Evolutionary conservation across 2,888 invertebrate genomes (phyloP).

Genomic region (Eurois occulta): DNA sequence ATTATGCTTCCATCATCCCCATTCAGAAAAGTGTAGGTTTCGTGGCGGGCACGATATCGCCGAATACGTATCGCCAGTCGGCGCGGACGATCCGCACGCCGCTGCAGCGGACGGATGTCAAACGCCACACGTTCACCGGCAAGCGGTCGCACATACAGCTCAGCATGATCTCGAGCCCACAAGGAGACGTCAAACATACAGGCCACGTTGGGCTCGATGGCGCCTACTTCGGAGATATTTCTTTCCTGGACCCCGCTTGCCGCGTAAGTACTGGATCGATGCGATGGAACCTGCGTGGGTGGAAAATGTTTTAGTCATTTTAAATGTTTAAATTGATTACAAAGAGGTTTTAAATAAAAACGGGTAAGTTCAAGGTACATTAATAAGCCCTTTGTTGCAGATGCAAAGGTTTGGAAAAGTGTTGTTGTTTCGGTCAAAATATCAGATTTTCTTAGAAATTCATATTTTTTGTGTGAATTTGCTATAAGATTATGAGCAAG

Average conservation of each 20-base stretch:
- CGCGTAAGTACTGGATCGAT: conserved; percentile 79
- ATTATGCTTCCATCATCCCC: conserved; percentile 67
- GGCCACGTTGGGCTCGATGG: conserved; percentile 99
- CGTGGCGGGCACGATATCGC: conserved; percentile 76
- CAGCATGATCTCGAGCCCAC: conserved; percentile 99
- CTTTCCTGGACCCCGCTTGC: conserved; percentile 88
- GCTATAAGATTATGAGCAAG: background rate
- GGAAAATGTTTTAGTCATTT: background rate
- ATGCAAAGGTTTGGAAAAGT: no score
- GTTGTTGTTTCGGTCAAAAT: background rate
- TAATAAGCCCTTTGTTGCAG: background rate
- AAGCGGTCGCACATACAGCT: conserved; percentile 93
- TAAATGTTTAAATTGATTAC: background rate
- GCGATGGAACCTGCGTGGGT: conserved; percentile 40
- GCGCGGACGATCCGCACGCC: conserved; percentile 81
- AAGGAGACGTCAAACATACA: conserved; percentile 99
- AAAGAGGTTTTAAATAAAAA: background rate
- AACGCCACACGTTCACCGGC: conserved; percentile 87
- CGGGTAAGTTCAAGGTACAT: background rate
- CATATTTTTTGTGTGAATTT: background rate
- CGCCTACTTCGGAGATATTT: conserved; percentile 98
- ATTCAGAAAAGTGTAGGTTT: conserved; percentile 63
- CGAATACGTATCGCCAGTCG: conserved; percentile 81
- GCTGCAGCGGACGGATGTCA: conserved; percentile 88
- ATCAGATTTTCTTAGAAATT: background rate